These are phyloP conservation scores for Mormyrops boulengeri DNA, from an alignment of 2,797 vertebrate species.

Conservation along the genomic window DNA sequence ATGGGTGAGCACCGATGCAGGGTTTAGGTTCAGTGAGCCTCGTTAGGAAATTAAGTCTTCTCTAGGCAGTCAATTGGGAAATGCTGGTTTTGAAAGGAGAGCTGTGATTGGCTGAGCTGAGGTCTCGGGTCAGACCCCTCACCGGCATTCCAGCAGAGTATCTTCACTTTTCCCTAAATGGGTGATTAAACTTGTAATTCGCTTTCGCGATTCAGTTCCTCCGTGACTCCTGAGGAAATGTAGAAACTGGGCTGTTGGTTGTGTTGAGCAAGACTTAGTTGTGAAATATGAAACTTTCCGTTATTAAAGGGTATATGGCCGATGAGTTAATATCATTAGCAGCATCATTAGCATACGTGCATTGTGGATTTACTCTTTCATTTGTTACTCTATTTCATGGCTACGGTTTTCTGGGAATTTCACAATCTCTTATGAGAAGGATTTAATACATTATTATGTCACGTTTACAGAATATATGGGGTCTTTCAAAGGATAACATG, in stretches of 20 bases:
- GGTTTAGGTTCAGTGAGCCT: background rate
- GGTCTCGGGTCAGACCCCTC: background rate
- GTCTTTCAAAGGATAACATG: slow-evolving; percentile 21
- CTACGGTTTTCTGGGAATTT: background rate
- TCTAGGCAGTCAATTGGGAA: background rate
- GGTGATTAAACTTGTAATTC: background rate
- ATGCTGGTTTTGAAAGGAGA: background rate
- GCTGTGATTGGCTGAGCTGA: background rate
- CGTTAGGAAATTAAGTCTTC: background rate
- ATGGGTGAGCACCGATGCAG: background rate
- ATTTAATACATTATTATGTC: background rate
- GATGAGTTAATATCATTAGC: background rate
- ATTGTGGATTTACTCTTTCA: background rate
- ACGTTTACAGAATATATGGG: slow-evolving; percentile 6
- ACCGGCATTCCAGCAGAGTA: background rate
- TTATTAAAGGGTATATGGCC: background rate
- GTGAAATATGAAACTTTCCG: background rate
- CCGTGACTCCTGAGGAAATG: background rate
- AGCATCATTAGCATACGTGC: background rate
- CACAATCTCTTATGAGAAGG: background rate
- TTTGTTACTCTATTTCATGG: background rate
- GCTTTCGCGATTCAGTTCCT: background rate
- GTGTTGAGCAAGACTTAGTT: background rate
- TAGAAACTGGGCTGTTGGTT: background rate
- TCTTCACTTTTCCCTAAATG: background rate